Evolutionary conservation across 2,113 vertebrate species (phyloP).

Genomic region (Etia nguti): DNA sequence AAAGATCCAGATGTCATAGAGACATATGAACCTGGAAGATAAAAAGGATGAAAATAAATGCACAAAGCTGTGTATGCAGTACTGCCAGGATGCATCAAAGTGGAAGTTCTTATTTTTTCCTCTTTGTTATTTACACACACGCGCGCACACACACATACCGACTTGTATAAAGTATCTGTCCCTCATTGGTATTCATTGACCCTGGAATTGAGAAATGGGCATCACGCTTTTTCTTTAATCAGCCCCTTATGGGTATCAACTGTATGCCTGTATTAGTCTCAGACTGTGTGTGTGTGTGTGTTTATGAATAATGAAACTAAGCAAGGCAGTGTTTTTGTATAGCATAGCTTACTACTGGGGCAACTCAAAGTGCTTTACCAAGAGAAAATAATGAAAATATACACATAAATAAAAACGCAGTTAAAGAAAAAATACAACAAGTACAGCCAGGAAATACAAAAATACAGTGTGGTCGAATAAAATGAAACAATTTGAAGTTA

Average conservation of each 20-base stretch:
- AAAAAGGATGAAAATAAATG: slow-evolving; percentile 21
- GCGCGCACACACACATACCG: fast-evolving
- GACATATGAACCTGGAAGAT: slow-evolving; percentile 33
- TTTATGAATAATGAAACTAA: slow-evolving; percentile 62
- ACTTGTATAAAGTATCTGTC: slow-evolving; percentile 24
- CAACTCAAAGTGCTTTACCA: not conserved
- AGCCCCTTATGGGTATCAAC: slow-evolving; percentile 74
- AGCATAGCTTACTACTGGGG: not conserved
- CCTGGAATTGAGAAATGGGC: slow-evolving; percentile 78
- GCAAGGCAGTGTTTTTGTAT: slow-evolving; percentile 15
- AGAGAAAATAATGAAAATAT: not conserved
- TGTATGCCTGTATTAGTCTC: not conserved
- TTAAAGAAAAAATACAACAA: not conserved
- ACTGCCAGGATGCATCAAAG: not conserved
- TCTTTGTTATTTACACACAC: slow-evolving; percentile 5
- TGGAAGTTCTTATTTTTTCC: not conserved
- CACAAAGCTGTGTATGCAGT: not conserved
- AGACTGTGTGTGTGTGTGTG: slow-evolving; percentile 30
- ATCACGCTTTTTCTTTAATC: slow-evolving; percentile 89
- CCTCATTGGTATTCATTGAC: slow-evolving; percentile 90
- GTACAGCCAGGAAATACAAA: not conserved
- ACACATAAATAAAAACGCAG: not conserved
- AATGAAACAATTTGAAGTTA: not conserved
- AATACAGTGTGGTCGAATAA: not conserved
- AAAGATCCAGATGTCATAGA: slow-evolving; percentile 62